Evolutionary conservation across 2,113 vertebrate genomes (phyloP), one percentile per base, ranked within the genome.

Genomic region (Etia nguti): DNA sequence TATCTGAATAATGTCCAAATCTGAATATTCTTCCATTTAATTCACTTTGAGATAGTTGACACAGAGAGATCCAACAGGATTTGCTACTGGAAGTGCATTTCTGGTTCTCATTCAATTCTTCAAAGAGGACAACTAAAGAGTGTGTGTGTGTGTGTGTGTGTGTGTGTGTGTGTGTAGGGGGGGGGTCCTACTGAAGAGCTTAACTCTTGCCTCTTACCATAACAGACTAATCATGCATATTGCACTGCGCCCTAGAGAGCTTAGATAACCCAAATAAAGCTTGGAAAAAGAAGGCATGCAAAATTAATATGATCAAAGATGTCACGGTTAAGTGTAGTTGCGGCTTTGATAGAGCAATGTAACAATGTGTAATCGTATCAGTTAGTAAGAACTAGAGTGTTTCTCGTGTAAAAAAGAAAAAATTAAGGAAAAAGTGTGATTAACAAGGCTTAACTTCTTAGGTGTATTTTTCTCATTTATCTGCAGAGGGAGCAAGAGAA

Each of bases 401-500:
- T 43, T 46, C 22, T 22, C 6, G 1, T 86, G 34, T 38, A 24
- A 3, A 10, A 22, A 68, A 38, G 10, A 68, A 5, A 68, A 41
- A 56, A 54, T 4, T 8, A 6, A 70, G 15, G 34, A 31, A n/a
- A 41, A 50, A 62, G 62, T 62, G 20, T 57, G 46, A 83, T 83
- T 73, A 52, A 46, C 1, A 29, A 34, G 36, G 41, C 4, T 29
- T 15, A 83, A 56, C 59, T 8, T 20, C 22, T 38, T 18, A 52
- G 88, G 62, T 93, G 93, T 88, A 89, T 92, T 94, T 86, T 87
- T 55, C 70, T 60, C 9, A 85, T 65, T 82, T 79, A 70, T 91
- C 96, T 92, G 93, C 89, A 96, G 96, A 94, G 95, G 95, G 94
- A 80, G 95, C 89, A 90, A 93, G 90, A 95, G 92, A 92, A 88